Evolutionary conservation across 2,888 invertebrate species (phyloP), one percentile per base, ranked within the genome.

Genomic region (Mongoloraphidia duomilia): DNA sequence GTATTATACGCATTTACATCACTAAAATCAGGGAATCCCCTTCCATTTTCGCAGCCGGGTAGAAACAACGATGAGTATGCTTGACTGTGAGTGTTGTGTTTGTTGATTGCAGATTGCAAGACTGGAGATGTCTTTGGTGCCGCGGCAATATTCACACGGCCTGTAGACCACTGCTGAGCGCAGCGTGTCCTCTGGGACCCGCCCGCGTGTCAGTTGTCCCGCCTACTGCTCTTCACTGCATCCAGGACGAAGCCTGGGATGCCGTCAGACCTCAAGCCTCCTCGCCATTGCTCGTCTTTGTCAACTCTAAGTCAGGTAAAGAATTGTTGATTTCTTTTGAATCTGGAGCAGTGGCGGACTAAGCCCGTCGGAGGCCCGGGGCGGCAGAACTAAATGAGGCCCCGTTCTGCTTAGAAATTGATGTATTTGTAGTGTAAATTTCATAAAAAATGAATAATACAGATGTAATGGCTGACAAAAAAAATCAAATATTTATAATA

Each of bases 101-200:
- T 44, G 40, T 42, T 13, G 46, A 26, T 6, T 6, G 26, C 26
- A 84, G 90, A 61, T 70, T 92, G 56, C 94, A 95, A 76, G 96
- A 96, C 71, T 95, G 90, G 86, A 77, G 94, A 56, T 97, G 96
- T 69, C 77, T 96, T 56, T 96, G 96, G 96, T 97, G 96, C 65
- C 80, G 91, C 51, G 79, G 82, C 33, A 88, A 87, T 59, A 90
- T 93, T 42, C 95, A 95, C 70, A 86, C 88, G n/a, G 82, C 84
- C 47, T 95, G 95, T 69, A 79, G 87, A 59, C 89, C 91, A 3
- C 74, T 77, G 57, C 79, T 87, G 70, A 74, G 81, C 14, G 76
- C 82, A 34, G 75, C 79, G 53, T 97, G 96, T 69, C 84, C 86
- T 37, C 75, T 96, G 55, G 95, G 95, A 33, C 84, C 86, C 41